Percentiles rank a stretch among this genome's conserved stretches.
Conservation (phyloP, 2,888 invertebrate genomes). For the Lomographa bimaculata region DNA sequence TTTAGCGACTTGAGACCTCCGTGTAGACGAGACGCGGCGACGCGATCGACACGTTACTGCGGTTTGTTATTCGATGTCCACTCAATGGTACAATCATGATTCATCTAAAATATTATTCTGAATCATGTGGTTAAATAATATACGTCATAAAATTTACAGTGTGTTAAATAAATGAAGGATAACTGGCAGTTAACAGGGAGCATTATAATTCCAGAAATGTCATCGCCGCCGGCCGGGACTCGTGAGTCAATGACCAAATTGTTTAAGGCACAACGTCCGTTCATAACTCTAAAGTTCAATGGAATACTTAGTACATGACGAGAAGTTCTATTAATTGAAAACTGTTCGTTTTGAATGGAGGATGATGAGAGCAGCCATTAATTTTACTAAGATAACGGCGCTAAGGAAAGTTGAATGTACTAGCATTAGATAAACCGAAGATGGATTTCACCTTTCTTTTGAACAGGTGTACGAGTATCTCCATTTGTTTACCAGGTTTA, state of each 20-base stretch:
- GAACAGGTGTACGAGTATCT: constrained; percentile 8
- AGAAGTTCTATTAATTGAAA: constrained; percentile 28
- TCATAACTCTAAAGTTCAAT: constrained; percentile 36
- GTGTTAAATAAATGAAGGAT: constrained; percentile 41
- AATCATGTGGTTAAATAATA: constrained; percentile 55
- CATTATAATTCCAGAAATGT: constrained; percentile 59
- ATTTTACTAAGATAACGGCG: constrained; percentile 29
- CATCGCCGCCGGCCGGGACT: constrained; percentile 31
- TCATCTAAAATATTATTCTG: constrained; percentile 73
- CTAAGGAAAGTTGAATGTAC: constrained; percentile 25
- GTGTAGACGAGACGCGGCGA: constrained; percentile 51
- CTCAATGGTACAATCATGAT: constrained; percentile 68
- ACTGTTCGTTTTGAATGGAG: constrained; percentile 26
- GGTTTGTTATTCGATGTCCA: constrained; percentile 67
- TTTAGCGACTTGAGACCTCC: constrained; percentile 62
- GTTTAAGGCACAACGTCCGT: constrained; percentile 46
- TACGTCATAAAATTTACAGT: constrained; percentile 54
- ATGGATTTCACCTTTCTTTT: constrained; percentile 12
- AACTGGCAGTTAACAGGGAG: constrained; percentile 49
- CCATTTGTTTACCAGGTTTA: constrained; percentile 3
- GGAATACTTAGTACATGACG: constrained; percentile 27
- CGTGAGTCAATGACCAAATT: constrained; percentile 56
- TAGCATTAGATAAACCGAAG: constrained; percentile 10
- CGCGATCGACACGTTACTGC: constrained; percentile 62
- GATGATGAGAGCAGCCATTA: constrained; percentile 31